These are phyloP conservation scores for Littorina saxatilis DNA, from an alignment of 1,140 invertebrate genomes.

Conservation along the genomic window DNA sequence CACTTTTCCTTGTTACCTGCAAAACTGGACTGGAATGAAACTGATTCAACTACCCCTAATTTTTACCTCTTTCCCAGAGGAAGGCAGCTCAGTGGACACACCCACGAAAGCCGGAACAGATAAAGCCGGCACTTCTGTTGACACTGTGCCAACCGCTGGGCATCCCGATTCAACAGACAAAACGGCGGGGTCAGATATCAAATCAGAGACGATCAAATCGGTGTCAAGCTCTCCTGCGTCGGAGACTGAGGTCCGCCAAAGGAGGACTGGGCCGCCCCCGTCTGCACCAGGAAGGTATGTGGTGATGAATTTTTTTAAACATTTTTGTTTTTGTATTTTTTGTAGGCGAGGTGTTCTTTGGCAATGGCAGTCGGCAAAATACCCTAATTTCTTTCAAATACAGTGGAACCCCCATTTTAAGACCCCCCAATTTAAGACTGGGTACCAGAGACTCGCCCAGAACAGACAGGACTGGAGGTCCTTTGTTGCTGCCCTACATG, in stretches of 20 bases:
- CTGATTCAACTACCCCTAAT: too few relatives aligned
- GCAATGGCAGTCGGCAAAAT: too few relatives aligned
- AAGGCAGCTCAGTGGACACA: slow-evolving; percentile 23
- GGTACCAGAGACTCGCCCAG: too few relatives aligned
- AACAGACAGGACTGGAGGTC: too few relatives aligned
- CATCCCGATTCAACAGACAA: not conserved
- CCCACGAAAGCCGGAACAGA: slow-evolving; percentile 26
- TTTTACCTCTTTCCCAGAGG: slow-evolving; percentile 18
- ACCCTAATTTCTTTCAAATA: too few relatives aligned
- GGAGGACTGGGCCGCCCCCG: slow-evolving; percentile 38
- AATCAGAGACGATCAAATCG: slow-evolving; percentile 46
- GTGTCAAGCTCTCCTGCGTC: slow-evolving; percentile 18
- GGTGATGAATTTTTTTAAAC: too few relatives aligned
- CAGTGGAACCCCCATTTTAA: too few relatives aligned
- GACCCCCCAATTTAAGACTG: too few relatives aligned
- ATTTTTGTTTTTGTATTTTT: not conserved
- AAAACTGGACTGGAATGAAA: not conserved
- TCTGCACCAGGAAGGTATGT: not conserved
- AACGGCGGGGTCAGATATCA: not conserved
- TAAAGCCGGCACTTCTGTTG: not conserved
- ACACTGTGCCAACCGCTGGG: not conserved
- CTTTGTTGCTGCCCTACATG: too few relatives aligned
- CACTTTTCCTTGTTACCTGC: not conserved
- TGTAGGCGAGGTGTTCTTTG: too few relatives aligned
- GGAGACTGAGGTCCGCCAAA: slow-evolving; percentile 54